Evolutionary conservation across 1,140 invertebrate species (phyloP).

Genomic region (Scaptomyza pallida): DNA sequence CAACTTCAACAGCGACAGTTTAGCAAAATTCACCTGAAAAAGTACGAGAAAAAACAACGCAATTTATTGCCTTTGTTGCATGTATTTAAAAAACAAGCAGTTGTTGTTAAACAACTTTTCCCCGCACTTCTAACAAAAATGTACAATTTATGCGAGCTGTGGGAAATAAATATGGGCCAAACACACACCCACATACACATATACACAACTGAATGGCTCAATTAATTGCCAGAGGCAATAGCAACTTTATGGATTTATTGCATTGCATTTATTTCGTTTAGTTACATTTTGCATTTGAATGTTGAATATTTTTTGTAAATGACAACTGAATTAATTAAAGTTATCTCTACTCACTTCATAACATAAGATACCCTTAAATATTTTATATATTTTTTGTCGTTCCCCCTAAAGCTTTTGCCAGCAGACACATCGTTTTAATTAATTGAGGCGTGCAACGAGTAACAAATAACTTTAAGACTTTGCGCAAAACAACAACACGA

Average conservation of each 20-base stretch:
- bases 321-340: background rate
- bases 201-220: slow-evolving; percentile 21
- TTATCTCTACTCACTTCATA: background rate
- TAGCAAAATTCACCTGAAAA: slow-evolving; percentile 35
- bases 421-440: slow-evolving; percentile 2
- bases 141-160: slow-evolving; percentile 36
- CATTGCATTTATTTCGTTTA: background rate
- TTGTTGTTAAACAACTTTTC: slow-evolving; percentile 5
- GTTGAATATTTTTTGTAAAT: background rate
- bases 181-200: background rate
- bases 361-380: too few species aligned
- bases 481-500: slow-evolving; percentile 44
- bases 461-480: slow-evolving; percentile 32
- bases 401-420: background rate
- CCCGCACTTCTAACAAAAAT: slow-evolving; percentile 32
- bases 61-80: slow-evolving; percentile 40
- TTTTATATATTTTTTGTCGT: too few species aligned
- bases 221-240: slow-evolving; percentile 31
- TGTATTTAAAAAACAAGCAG: background rate
- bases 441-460: slow-evolving; percentile 27
- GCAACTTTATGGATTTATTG: slow-evolving; percentile 1
- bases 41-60: slow-evolving; percentile 22
- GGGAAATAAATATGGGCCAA: slow-evolving; percentile 13
- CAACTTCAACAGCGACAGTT: slow-evolving; percentile 15
- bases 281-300: background rate